A percentile compares a stretch with the other conserved stretches of the same genome.
These are phyloP conservation scores for Molossus alvarezi DNA, from an alignment of 2,797 vertebrate genomes.

Conservation along the genomic window DNA sequence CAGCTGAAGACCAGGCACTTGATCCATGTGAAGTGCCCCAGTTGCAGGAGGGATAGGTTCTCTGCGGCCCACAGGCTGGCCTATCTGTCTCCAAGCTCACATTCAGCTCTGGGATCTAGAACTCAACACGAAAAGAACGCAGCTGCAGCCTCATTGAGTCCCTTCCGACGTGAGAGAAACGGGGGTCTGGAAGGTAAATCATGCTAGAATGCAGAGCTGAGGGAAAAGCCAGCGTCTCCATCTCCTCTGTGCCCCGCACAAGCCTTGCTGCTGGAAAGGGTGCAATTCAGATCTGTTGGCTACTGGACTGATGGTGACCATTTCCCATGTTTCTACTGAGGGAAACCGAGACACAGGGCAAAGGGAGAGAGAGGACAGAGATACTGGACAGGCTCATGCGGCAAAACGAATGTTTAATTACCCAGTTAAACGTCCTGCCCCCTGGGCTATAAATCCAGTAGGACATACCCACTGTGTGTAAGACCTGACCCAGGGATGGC, in stretches of 20 bases:
- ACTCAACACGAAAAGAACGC: neutral
- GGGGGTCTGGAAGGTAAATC: neutral
- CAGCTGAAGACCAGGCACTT: neutral
- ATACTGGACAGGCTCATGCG: neutral
- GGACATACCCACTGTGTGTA: neutral
- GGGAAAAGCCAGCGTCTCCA: neutral
- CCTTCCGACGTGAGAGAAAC: neutral
- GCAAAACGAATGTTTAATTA: neutral
- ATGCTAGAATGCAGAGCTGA: neutral
- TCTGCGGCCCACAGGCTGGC: neutral
- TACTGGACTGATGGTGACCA: neutral
- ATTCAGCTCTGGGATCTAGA: neutral
- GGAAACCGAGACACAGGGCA: neutral
- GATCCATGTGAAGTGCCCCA: neutral
- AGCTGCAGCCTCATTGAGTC: neutral
- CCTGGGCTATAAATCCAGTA: neutral
- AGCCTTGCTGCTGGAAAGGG: neutral
- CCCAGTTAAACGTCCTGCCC: neutral
- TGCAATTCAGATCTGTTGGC: neutral
- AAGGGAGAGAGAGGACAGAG: neutral
- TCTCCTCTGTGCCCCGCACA: too few species aligned
- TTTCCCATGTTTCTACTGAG: neutral
- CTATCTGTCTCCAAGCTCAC: neutral
- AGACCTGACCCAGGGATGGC: neutral
- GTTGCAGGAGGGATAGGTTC: neutral